Evolutionary conservation across 2,888 invertebrate species (phyloP).

Genomic region (Pseudococcus viburni): DNA sequence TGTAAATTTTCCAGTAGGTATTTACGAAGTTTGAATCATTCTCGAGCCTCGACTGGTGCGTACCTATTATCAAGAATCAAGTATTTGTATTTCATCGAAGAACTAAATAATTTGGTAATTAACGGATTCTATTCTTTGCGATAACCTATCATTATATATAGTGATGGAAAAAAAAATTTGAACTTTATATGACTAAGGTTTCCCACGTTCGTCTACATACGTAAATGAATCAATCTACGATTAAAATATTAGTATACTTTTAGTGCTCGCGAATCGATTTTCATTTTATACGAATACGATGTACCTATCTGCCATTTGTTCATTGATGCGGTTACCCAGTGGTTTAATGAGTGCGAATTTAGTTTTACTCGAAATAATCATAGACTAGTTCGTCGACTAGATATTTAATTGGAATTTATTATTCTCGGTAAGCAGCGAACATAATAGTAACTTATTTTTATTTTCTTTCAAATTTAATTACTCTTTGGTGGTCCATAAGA

Average conservation of each 20-base stretch:
- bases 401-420: not conserved
- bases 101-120: constrained; percentile 20
- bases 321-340: not conserved
- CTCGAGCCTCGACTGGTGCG: too few species aligned
- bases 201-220: constrained; percentile 11
- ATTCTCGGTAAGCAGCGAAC: too few species aligned
- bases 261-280: constrained; percentile 16
- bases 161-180: constrained; percentile 13
- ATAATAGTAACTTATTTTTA: too few species aligned
- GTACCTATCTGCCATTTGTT: not conserved
- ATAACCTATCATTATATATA: constrained; percentile 16
- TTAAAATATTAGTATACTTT: constrained; percentile 4
- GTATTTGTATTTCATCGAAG: not conserved
- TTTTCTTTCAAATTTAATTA: too few species aligned
- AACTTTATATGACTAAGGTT: constrained; percentile 41
- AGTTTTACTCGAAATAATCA: not conserved
- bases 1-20: constrained; percentile 6
- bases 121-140: not conserved
- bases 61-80: not conserved
- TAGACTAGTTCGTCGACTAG: not conserved
- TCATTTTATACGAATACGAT: not conserved
- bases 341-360: constrained; percentile 8
- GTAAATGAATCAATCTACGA: constrained; percentile 8
- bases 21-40: not conserved
- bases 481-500: too few species aligned